Evolutionary conservation across 1,140 invertebrate genomes (phyloP).

Genomic region (Agrypnia vestita): DNA sequence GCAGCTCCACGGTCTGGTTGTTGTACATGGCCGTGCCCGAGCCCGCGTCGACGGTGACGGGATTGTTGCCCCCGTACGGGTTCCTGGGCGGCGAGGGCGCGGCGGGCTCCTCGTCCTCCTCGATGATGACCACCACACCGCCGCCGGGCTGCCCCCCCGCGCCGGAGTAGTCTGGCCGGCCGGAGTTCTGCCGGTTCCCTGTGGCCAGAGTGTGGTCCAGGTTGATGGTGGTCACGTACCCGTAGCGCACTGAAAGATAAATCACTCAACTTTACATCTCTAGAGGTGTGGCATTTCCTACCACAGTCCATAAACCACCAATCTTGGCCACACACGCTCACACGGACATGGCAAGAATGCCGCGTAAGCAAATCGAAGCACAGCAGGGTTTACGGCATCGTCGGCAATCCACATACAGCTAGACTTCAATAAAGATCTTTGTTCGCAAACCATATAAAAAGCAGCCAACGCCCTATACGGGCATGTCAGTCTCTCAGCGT

Average conservation of each 20-base stretch:
- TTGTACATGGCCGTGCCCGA: neutral
- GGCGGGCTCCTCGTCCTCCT: neutral
- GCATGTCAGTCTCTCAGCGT: too few species aligned
- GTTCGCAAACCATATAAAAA: too few species aligned
- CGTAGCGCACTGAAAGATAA: constrained; percentile 16
- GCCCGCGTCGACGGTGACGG: neutral
- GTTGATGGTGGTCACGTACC: constrained; percentile 47
- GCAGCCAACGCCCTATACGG: too few species aligned
- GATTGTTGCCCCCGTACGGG: constrained; percentile 18
- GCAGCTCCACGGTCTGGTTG: constrained; percentile 7
- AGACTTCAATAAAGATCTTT: too few species aligned
- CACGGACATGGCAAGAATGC: too few species aligned
- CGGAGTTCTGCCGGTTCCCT: constrained; percentile 7
- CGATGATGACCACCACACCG: neutral
- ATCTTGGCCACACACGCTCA: too few species aligned
- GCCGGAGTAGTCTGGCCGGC: neutral
- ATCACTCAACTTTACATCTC: too few species aligned
- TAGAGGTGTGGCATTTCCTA: too few species aligned
- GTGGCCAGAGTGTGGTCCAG: constrained; percentile 38
- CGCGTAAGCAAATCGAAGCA: too few species aligned
- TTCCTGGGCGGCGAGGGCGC: neutral
- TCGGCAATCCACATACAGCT: too few species aligned
- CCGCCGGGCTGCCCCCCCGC: neutral
- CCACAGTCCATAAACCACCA: too few species aligned
- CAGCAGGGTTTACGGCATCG: too few species aligned